These are phyloP conservation scores for Junonia oenone DNA, from an alignment of 2,888 invertebrate species.

Conservation along the genomic window DNA sequence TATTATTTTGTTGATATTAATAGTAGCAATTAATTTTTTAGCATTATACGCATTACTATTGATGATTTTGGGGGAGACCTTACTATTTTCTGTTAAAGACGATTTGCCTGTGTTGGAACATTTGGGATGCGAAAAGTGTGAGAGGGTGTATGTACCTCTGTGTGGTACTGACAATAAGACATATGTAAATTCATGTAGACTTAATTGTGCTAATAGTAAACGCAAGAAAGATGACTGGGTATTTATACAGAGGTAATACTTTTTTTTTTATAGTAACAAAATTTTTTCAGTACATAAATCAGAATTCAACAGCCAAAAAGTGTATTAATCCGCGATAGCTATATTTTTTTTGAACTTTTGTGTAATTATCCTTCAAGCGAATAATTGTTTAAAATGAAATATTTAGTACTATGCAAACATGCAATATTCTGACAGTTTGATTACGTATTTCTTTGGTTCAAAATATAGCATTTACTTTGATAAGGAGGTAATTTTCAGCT, in stretches of 20 bases:
- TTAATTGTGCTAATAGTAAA: constrained; percentile 31
- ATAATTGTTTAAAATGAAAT: no score
- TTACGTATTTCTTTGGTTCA: no score
- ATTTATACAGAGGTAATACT: constrained; percentile 20
- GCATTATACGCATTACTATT: neutral
- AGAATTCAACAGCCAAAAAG: no score
- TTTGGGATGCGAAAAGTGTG: constrained; percentile 30
- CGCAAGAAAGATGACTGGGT: constrained; percentile 21
- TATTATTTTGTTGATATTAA: no score
- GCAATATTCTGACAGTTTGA: no score
- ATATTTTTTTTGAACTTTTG: no score
- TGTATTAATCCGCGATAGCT: no score
- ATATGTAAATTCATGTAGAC: constrained; percentile 34
- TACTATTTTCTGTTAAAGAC: constrained; percentile 14
- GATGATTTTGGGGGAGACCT: neutral
- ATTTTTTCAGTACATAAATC: neutral
- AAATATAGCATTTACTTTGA: no score
- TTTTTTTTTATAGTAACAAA: neutral
- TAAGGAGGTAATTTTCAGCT: no score
- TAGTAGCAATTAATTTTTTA: neutral
- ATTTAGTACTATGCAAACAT: no score
- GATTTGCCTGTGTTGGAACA: constrained; percentile 31
- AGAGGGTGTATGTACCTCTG: constrained; percentile 35
- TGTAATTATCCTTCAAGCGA: no score
- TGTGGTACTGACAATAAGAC: constrained; percentile 35